Evolutionary conservation across 35 echinoderm and acorn worm genomes (phyloP), one percentile per base, ranked within the genome.

Genomic region (Strongylocentrotus purpuratus): DNA sequence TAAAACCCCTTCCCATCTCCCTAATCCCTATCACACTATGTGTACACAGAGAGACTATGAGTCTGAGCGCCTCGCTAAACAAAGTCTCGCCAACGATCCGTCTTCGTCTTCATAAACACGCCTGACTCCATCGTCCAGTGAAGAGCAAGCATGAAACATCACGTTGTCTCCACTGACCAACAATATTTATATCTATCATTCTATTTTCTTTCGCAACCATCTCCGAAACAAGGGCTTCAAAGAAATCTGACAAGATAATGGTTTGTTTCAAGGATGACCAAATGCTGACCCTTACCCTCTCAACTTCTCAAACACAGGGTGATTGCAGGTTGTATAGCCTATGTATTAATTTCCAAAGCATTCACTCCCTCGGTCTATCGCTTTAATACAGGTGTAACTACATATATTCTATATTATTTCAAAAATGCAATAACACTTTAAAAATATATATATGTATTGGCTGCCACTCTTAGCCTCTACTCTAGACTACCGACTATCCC

Each of bases 41-140:
- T 78, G 65, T 78, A 78, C 65, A 78, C 28, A 78, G 65, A n/a
- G 65, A 78, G 65, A 78, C 65, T 0, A 78, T 78, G 65, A 78
- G 65, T 78, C 65, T 78, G 15, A 5, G 65, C 5, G 18, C 5
- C 65, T n/a, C 25, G 65, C 65, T 78, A 78, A 78, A 78, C 65
- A 78, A 78, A 78, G 65, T 78, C 65, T 78, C 65, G 65, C 65
- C n/a, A 78, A 78, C 65, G 65, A 78, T 78, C 65, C 65, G 65
- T 78, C 65, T 55, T 55, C 50, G 50, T 55, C 50, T 78, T 78
- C 65, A 78, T 78, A 78, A 78, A 78, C 65, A 78, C 28, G 65
- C 22, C 22, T 18, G 65, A 78, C 65, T 78, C 65, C 65, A 78
- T 78, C 65, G 65, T 78, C 22, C 65, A 78, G 65, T 28, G 65